Evolutionary conservation across 2,888 invertebrate species (phyloP), one percentile per base, ranked within the genome.

Genomic region (Dendrolimus houi): DNA sequence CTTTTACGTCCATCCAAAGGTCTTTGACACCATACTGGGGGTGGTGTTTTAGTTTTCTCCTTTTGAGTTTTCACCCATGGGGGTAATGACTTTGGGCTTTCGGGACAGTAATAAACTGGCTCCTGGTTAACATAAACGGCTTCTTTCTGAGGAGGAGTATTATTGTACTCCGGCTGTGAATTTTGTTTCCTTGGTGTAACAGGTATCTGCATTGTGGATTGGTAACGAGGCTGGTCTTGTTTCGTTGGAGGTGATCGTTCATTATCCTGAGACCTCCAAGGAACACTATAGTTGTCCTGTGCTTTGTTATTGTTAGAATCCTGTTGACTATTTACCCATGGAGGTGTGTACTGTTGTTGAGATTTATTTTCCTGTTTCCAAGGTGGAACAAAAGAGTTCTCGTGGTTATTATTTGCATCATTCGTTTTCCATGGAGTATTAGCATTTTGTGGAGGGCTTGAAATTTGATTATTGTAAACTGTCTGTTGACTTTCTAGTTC

Each of bases 1-100:
- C 85, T 87, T 67, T 77, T 84, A 14, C 85, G 82, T 10, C 75
- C 78, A 56, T 91, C 91, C 42, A 87, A 69, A 8, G 87, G 86
- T 59, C 77, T 79, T 62, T 87, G 88, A 61, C 81, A 79, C 91
- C 91, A 91, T 12, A 69, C 81, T 8, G 91, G 91, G 7, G 91
- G 91, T 41, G 90, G 90, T 52, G 90, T 90, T 67, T 88, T 89
- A 1, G 91, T 89, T 66, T 87, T 90, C 68, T 91, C 89, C 60
- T 89, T 89, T 61, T 89, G 89, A 17, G 87, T 79, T 66, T 86
- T 87, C 1, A 88, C 90, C 85, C 86, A 91, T 1, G 89, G 83
- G 53, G 91, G 87, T 59, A 89, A 78, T 12, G 86, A 77, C 60
- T 89, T 86, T 1, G 90, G 87, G 65, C 88, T 91, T 7, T 87